Conservation (phyloP, 2,797 vertebrate genomes). For the Acanthurus tractus region DNA sequence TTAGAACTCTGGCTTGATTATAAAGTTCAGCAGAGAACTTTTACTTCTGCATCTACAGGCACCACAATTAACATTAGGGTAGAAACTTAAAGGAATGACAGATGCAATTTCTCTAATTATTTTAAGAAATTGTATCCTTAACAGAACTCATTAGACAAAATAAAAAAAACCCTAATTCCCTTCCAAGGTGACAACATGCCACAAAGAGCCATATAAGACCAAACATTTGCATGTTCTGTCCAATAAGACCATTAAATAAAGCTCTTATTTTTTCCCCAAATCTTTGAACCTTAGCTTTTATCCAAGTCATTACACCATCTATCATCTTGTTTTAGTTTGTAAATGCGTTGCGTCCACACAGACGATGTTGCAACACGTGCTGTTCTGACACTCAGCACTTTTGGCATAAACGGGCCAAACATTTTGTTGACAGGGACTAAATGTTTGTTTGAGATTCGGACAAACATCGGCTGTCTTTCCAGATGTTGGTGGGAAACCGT, state of each 20-base stretch:
- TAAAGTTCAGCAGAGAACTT: background rate
- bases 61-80: background rate
- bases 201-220: slow-evolving; percentile 10
- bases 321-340: slow-evolving; percentile 30
- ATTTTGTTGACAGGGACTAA: slow-evolving; percentile 63
- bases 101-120: background rate
- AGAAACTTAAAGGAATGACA: slow-evolving; percentile 9
- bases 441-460: slow-evolving; percentile 69
- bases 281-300: slow-evolving; percentile 16
- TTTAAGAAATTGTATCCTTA: slow-evolving; percentile 9
- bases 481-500: slow-evolving; percentile 27
- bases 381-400: background rate
- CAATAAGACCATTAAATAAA: slow-evolving; percentile 28
- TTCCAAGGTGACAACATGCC: slow-evolving; percentile 7
- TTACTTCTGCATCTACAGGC: background rate
- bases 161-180: slow-evolving; percentile 10
- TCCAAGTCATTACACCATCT: slow-evolving; percentile 19
- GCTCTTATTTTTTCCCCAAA: slow-evolving; percentile 20
- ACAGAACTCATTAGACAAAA: slow-evolving; percentile 5
- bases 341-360: slow-evolving; percentile 14
- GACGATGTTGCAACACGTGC: slow-evolving; percentile 10
- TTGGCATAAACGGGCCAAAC: slow-evolving; percentile 37
- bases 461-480: slow-evolving; percentile 59
- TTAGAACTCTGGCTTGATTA: background rate
- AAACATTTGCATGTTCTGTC: slow-evolving; percentile 34